Evolutionary conservation across 2,888 invertebrate genomes (phyloP), one percentile per base, ranked within the genome.

Genomic region (Ennomos quercinarius): DNA sequence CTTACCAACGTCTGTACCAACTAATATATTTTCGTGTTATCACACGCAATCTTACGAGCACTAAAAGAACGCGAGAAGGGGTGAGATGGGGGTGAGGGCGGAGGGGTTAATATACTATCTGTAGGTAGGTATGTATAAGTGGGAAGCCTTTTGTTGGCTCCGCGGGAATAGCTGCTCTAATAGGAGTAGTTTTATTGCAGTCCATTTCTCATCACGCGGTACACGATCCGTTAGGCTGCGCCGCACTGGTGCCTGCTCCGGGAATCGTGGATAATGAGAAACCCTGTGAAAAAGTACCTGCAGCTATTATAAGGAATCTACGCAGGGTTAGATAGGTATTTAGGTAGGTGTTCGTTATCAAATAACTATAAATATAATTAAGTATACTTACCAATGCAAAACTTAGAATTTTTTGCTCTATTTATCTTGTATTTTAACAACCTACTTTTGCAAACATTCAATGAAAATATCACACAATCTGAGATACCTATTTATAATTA

Each of bases 101-200:
- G 44, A 36, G 10, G 42, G 45, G 47, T 6, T 51, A 43, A 64
- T 61, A 61, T 61, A n/a, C n/a, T n/a, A 63, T 59, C 60, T 50
- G 51, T 57, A 6, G 5, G 27, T 27, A 17, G n/a, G n/a, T n/a
- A 55, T 52, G 47, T 63, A 63, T 66, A 60, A 55, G 59, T 57
- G 54, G 49, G 54, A 37, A 46, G 49, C 49, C 55, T 50, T 63
- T 60, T 63, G 67, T 59, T 61, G 53, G 55, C 46, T 58, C 58
- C 65, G 37, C 60, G 65, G 67, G 65, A 65, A 68, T 64, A 61
- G 56, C 61, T 53, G 59, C 61, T 47, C 60, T 65, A 63, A 60
- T 60, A 67, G 57, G 56, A 57, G 57, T 65, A 65, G 63, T 67
- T 68, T 68, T 68, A 65, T 68, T 56, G 65, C 65, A 36, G 34